Base-by-base conservation (phyloP, 2,888 invertebrate species). In the Osedax fenrisi region DNA sequence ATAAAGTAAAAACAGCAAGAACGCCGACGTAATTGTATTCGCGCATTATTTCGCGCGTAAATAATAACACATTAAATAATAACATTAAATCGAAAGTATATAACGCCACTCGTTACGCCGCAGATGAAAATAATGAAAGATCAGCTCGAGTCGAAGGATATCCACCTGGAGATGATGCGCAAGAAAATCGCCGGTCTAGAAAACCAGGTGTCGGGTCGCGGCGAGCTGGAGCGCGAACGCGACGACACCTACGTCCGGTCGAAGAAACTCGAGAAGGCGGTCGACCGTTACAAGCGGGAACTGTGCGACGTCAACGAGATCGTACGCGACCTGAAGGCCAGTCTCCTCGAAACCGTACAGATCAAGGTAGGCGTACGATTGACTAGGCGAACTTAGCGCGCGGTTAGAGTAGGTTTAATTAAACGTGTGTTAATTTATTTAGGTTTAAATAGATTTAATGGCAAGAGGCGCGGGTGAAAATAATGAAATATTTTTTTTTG, bases 121-220 rank as follows among this genome's bases (percentile, higher is more conserved):
- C 59, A 68, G 68, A 17, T 83, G 22, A 89, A 92, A 78, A 90
- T 90, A 3, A 86, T 94, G 17, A 88, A 93, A 71, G 94, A 94
- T 82, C 94, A 95, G 83, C 87, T 94, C 27, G 93, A 94, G 82
- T 89, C 93, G 75, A 90, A 93, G 81, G 95, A 95, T 82, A 87
- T 94, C 61, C 94, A 95, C 83, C 86, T 94, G 81, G 94, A 95
- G 85, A 87, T 94, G 76, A 86, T 94, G 69, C 87, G 93, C 64
- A 89, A 93, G 79, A 95, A 95, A 84, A 86, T 94, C 26, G 71
- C 81, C 2, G 75, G 78, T 13, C 74, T 83, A 23, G 83, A 83
- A 72, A 83, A 83, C 74, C 78, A 81, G 24, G 66, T 82, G 2
- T 79, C 81, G 13, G 83, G 83, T 22, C 81, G 81, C 41, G 74